Evolutionary conservation across 2,113 vertebrate species (phyloP), one percentile per base, ranked within the genome.

Genomic region (Myrmecophaga tridactyla): DNA sequence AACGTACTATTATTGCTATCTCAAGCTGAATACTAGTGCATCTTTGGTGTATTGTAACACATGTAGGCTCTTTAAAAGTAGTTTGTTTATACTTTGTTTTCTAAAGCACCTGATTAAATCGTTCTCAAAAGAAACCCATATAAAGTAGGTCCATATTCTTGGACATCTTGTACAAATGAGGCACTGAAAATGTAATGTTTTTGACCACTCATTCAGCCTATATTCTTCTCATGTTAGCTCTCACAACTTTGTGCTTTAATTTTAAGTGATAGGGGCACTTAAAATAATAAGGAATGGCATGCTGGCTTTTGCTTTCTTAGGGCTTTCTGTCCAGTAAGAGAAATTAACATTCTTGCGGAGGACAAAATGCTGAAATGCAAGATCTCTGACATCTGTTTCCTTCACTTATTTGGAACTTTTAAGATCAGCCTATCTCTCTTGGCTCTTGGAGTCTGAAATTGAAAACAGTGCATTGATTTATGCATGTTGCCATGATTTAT

Each of bases 381-480:
- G 70, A 34, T 83, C 87, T 92, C 62, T 91, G 90, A 96, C 96
- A 96, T 97, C 95, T 97, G 95, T 96, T 97, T 94, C 62, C 88
- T 65, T 97, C 94, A n/a, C 97, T 97, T 88, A 92, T 86, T 92
- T 94, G 43, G 39, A 83, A 78, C 65, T 95, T 94, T 96, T 82
- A 87, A 97, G 86, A 97, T 92, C 67, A 58, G 88, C 95, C 97
- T 97, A 96, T 97, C 95, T 97, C 67, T 96, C 94, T 95, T 92
- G 93, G 92, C 92, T 96, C 73, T 96, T 83, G 51, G 65, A 75
- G 58, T 95, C 67, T 94, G 87, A 95, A 96, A 97, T 96, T 94
- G 89, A 96, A 96, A 97, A 88, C 95, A 96, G 4, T 34, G 34
- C 87, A 92, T 81, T 96, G 95, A 96, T 92, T 96, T 97, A 94